Percentiles rank a stretch among this genome's conserved stretches.
These are phyloP conservation scores for Malurus elegans DNA, from an alignment of 2,113 vertebrate genomes.

Conservation along the genomic window DNA sequence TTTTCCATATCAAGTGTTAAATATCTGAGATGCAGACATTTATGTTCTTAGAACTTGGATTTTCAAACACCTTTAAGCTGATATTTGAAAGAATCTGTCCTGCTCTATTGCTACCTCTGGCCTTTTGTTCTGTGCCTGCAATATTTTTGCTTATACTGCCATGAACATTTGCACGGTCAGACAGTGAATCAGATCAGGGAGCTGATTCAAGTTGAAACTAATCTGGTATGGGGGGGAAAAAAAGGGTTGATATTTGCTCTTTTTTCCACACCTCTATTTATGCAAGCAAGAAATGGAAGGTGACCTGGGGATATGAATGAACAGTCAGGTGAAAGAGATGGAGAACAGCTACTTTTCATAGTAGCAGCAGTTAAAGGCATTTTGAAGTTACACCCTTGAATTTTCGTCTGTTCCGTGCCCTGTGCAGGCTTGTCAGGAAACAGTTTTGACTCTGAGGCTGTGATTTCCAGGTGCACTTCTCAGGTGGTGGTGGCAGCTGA, in stretches of 20 bases:
- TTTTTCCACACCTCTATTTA: slow-evolving; percentile 19
- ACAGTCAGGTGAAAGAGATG: neutral
- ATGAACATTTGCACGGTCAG: slow-evolving; percentile 32
- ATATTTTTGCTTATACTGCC: slow-evolving; percentile 25
- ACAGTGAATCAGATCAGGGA: slow-evolving; percentile 60
- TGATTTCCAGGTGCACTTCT: neutral
- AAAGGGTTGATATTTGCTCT: slow-evolving; percentile 8
- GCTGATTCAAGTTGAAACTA: slow-evolving; percentile 12
- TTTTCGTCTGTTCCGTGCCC: neutral
- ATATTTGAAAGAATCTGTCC: neutral
- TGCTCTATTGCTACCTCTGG: neutral
- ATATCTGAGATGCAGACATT: neutral
- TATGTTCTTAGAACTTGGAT: neutral
- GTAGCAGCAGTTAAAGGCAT: neutral
- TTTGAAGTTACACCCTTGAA: neutral
- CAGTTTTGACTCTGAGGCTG: neutral
- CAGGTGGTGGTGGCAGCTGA: neutral
- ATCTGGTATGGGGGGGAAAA: neutral
- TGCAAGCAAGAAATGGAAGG: neutral
- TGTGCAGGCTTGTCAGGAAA: neutral
- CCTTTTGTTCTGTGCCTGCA: slow-evolving; percentile 24
- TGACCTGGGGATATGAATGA: slow-evolving; percentile 6
- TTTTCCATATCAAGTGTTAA: neutral
- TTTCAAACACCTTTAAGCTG: slow-evolving; percentile 14
- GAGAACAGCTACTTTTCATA: neutral